Conservation (phyloP, 2,113 vertebrate species). For the Podarcis cretensis region DNA sequence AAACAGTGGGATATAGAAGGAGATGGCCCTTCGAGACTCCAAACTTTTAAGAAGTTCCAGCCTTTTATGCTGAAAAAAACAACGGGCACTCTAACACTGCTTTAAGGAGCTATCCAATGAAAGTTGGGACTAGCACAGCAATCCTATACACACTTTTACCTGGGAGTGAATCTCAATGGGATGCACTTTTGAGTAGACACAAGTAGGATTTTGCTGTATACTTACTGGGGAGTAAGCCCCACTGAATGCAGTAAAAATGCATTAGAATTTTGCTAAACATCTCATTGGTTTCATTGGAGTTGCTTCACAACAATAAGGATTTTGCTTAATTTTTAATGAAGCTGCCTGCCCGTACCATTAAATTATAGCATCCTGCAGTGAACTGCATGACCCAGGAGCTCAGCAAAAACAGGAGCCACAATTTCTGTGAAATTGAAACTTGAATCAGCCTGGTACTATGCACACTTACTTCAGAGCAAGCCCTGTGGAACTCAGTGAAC, state of each 20-base stretch:
- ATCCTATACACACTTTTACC: not conserved
- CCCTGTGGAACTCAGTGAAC: not conserved
- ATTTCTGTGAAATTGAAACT: not conserved
- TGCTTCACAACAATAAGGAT: too few relatives aligned
- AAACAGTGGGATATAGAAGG: slow-evolving; percentile 23
- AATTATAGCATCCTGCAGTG: not conserved
- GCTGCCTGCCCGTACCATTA: not conserved
- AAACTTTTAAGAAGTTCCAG: not conserved
- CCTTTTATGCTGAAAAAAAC: not conserved
- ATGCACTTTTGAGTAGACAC: too few relatives aligned
- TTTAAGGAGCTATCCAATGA: not conserved
- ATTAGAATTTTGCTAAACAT: not conserved
- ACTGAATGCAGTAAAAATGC: not conserved
- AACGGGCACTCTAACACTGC: not conserved
- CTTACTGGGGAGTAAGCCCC: not conserved
- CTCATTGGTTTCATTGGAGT: not conserved
- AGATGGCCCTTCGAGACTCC: not conserved
- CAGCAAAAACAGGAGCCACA: not conserved
- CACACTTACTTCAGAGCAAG: too few relatives aligned
- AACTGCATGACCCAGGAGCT: not conserved
- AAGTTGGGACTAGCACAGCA: not conserved
- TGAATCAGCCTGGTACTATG: not conserved
- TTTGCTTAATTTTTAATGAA: not conserved
- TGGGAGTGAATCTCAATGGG: too few relatives aligned
- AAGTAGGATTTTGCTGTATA: too few relatives aligned